phyloP scores from a whole-genome alignment of 2,113 vertebrate genomes.

The Axis porcinus region DNA sequence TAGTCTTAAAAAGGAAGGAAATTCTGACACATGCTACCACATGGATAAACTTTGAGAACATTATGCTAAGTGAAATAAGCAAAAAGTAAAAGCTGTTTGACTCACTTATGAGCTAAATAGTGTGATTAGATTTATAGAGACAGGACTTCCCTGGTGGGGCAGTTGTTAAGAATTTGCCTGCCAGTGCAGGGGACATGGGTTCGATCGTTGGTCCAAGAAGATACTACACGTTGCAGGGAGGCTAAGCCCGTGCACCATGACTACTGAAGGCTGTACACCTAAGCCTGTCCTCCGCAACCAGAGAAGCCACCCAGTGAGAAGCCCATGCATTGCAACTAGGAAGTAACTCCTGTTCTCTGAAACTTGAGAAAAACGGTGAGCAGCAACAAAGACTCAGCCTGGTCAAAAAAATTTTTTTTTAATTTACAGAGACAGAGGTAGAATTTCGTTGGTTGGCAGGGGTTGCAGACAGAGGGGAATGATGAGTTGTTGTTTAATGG shows the following conservation, averaged over 20 bases:
- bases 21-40: background rate
- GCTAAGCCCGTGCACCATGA: background rate
- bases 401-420: background rate
- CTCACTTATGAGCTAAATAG: background rate
- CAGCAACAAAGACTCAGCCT: background rate
- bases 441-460: background rate
- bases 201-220: background rate
- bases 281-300: background rate
- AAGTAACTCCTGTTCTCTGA: background rate
- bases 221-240: background rate
- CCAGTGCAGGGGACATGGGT: background rate
- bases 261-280: background rate
- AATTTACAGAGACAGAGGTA: background rate
- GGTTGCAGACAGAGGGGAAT: background rate
- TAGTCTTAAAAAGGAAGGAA: background rate
- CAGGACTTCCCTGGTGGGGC: background rate
- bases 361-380: background rate
- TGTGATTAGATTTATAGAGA: background rate
- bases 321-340: background rate
- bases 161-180: background rate
- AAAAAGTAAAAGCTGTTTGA: background rate
- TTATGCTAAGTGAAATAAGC: background rate
- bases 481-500: background rate
- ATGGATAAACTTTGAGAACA: background rate
- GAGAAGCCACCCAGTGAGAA: background rate